Evolutionary conservation across 2,888 invertebrate genomes (phyloP).

Genomic region (Callyntrura sp.): DNA sequence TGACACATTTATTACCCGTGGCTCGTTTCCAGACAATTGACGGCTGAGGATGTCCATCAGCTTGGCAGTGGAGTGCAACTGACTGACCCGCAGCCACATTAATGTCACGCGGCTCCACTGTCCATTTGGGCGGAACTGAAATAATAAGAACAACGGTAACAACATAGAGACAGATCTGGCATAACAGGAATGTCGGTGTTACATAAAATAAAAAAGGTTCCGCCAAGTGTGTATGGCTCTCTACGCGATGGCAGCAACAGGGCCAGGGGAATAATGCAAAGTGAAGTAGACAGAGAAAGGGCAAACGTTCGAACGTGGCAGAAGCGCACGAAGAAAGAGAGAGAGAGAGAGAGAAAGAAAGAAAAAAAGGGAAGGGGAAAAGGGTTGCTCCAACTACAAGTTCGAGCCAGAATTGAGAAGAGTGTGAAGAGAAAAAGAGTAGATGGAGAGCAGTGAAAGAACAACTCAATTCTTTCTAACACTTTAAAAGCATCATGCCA

Average conservation of each 20-base stretch:
- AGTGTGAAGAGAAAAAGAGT: conserved; percentile 24
- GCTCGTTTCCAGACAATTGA: conserved; percentile 95
- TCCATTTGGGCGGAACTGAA: conserved; percentile 95
- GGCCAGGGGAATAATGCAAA: conserved; percentile 56
- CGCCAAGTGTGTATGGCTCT: too few species aligned
- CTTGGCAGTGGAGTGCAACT: conserved; percentile 94
- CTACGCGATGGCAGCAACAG: conserved; percentile 70
- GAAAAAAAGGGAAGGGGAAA: not conserved
- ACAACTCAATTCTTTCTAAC: conserved; percentile 57
- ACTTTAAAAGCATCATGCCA: conserved; percentile 64
- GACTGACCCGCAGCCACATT: conserved; percentile 94
- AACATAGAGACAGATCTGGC: conserved; percentile 20
- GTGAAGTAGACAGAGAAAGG: conserved; percentile 46
- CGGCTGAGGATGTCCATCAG: conserved; percentile 96
- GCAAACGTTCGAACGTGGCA: too few species aligned
- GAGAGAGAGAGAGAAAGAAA: too few species aligned
- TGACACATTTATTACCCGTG: conserved; percentile 85
- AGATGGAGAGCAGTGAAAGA: conserved; percentile 38
- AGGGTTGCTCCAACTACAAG: too few species aligned
- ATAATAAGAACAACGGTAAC: conserved; percentile 78
- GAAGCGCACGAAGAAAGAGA: too few species aligned
- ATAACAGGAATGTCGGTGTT: conserved; percentile 20
- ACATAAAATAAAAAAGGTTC: conserved; percentile 29
- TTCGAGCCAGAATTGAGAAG: not conserved
- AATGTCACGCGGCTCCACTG: conserved; percentile 93